Base-by-base conservation (phyloP, 2,797 vertebrate genomes). In the Sebastes trivittatus region DNA sequence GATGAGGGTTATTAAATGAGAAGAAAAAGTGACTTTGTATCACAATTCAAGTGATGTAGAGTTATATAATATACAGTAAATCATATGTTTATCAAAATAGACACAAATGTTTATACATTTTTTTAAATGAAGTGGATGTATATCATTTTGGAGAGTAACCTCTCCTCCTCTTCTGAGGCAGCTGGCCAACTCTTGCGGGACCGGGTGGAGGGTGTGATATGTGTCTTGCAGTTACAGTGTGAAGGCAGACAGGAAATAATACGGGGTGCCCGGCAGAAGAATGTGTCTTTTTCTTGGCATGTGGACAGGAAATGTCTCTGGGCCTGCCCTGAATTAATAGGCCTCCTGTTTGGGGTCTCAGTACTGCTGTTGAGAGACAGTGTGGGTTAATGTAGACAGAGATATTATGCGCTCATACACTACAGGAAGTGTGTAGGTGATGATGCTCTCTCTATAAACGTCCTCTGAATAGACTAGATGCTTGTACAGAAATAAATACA, bases 261-360 rank as follows among this genome's bases (percentile, higher is more conserved):
- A 42, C 14, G 60, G 70, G 42, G 71, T 78, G 75, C 67, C 60
- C 18, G 23, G 42, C 60, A 88, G 79, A 82, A n/a, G 72, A 87
- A 81, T 79, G 79, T 79, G 76, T 70, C 56, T 81, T 74, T 85
- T 81, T 82, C 70, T 88, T 84, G 88, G 90, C 86, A 16, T 67
- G 58, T 60, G 67, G 85, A 83, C 85, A 81, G 82, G 78, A 91
- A 91, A 81, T 85, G 85, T 87, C 82, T 85, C 81, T 65, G 56
- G 65, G 60, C 73, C 78, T 87, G 72, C 77, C 27, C 69, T 79
- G 73, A 81, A 80, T 78, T 80, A 88, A 86, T 78, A 78, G 61
- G 58, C 66, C 61, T 67, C n/a, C 78, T 71, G 69, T 72, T 80
- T 23, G 30, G 29, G 73, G 52, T 83, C 34, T 76, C 59, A 2